Base-by-base conservation (phyloP, 1,140 invertebrate species). In the Bombus pyrosoma region DNA sequence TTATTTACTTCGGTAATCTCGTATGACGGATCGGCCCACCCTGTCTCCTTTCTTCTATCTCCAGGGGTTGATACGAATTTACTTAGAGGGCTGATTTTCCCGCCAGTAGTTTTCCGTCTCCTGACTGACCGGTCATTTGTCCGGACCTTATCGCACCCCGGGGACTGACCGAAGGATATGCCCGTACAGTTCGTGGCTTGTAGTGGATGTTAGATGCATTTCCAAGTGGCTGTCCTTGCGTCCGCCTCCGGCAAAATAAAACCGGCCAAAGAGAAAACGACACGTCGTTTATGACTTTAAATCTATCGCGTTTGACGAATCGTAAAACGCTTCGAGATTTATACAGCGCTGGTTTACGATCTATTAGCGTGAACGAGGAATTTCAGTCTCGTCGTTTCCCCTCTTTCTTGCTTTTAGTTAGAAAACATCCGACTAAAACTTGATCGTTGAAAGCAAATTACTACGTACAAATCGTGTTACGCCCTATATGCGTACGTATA, bases 31-130 rank as follows among this genome's bases (percentile, higher is more conserved):
- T 94, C 90, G 84, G 28, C 66, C 69, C 62, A 76, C 41, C 62
- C 57, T n/a, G 64, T 83, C 72, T 84, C 75, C 80, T 84, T 81
- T 77, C 72, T 79, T 75, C 77, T 59, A 73, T 75, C 83, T 39
- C 74, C 64, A 79, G 91, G 92, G 92, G 88, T 94, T 92, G 92
- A 93, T 93, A 92, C 93, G 91, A 94, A 94, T 94, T 94, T 94
- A 94, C 93, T 94, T 94, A 94, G 93, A 93, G 91, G 92, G 91
- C 87, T 90, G 92, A 93, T 93, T 92, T 93, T 89, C 85, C 89
- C 83, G 76, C 75, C 83, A 80, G 82, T 89, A 91, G 90, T 93
- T 93, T 93, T 92, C 92, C 87, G 89, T 91, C 59, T 66, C 81
- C 88, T 88, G 89, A 87, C 88, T 89, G 90, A 91, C 90, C 89